Percentiles rank a stretch among this genome's conserved stretches.
These are phyloP conservation scores for Xanthorhoe spadicearia DNA, from an alignment of 2,888 invertebrate genomes.

Conservation along the genomic window DNA sequence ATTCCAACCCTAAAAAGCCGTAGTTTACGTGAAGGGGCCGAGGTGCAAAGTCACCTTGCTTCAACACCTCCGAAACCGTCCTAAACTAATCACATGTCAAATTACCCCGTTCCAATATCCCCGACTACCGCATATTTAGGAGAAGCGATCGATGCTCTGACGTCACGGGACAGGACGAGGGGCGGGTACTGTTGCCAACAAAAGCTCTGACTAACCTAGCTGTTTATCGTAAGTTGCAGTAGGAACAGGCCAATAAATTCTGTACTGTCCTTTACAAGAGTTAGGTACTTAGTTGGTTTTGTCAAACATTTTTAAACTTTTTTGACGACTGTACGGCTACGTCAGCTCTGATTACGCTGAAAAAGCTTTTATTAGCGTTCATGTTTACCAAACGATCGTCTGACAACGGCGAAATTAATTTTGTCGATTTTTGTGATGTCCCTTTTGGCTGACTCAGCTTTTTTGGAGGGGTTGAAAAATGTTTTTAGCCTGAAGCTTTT, in stretches of 20 bases:
- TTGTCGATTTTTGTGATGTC: slow-evolving; percentile 43
- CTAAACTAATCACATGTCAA: slow-evolving; percentile 41
- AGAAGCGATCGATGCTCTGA: slow-evolving; percentile 78
- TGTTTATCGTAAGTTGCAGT: neutral
- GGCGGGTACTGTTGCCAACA: slow-evolving; percentile 34
- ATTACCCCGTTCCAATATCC: slow-evolving; percentile 43
- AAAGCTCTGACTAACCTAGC: neutral
- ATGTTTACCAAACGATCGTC: slow-evolving; percentile 49
- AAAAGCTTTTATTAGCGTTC: slow-evolving; percentile 65
- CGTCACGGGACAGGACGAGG: slow-evolving; percentile 64
- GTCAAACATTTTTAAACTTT: neutral
- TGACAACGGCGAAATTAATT: slow-evolving; percentile 50
- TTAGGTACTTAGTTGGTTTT: neutral
- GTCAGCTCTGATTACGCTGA: slow-evolving; percentile 59
- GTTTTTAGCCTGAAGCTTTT: neutral
- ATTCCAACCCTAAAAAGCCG: neutral
- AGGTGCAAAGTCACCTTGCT: slow-evolving; percentile 14
- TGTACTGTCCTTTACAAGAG: neutral
- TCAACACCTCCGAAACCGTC: slow-evolving; percentile 27
- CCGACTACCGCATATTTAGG: slow-evolving; percentile 59
- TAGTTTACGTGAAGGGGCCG: slow-evolving; percentile 1
- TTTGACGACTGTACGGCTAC: slow-evolving; percentile 46
- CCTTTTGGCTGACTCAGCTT: slow-evolving; percentile 15
- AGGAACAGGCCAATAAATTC: neutral
- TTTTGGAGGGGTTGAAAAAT: neutral